phyloP scores from a whole-genome alignment of 2,113 vertebrate species.

The Albula goreensis region DNA sequence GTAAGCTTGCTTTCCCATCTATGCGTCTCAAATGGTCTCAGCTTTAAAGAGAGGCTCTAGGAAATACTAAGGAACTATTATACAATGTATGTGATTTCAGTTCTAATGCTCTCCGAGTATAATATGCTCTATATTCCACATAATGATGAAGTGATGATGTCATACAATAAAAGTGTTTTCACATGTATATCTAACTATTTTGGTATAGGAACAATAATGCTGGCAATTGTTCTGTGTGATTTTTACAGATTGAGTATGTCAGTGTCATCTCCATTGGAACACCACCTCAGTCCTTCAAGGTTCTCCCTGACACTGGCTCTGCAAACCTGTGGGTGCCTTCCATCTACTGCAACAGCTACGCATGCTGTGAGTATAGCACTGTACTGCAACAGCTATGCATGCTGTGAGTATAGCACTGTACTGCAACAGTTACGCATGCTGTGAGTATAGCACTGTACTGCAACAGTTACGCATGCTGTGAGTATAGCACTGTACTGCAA shows the following conservation, averaged over 20 bases:
- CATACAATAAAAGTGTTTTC: no score
- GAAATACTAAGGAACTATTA: no score
- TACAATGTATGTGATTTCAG: no score
- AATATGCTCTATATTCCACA: no score
- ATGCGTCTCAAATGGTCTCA: background rate
- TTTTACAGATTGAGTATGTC: slow-evolving; percentile 29
- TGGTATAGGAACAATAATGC: background rate
- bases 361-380: slow-evolving; percentile 32
- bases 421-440: no score
- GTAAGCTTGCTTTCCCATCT: background rate
- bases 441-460: no score
- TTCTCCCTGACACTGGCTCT: slow-evolving; percentile 42
- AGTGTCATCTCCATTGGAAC: slow-evolving; percentile 38
- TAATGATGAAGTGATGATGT: no score
- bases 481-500: no score
- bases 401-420: slow-evolving; percentile 26
- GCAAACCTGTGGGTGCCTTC: slow-evolving; percentile 44
- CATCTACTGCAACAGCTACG: slow-evolving; percentile 26
- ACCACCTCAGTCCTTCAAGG: slow-evolving; percentile 43
- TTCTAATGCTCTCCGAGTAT: no score
- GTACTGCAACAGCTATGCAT: slow-evolving; percentile 31
- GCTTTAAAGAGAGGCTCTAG: no score
- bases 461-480: no score
- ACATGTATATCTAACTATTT: background rate
- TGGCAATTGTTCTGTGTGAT: background rate